Conservation (phyloP, 1,140 invertebrate species). For the Theocolax elegans region DNA sequence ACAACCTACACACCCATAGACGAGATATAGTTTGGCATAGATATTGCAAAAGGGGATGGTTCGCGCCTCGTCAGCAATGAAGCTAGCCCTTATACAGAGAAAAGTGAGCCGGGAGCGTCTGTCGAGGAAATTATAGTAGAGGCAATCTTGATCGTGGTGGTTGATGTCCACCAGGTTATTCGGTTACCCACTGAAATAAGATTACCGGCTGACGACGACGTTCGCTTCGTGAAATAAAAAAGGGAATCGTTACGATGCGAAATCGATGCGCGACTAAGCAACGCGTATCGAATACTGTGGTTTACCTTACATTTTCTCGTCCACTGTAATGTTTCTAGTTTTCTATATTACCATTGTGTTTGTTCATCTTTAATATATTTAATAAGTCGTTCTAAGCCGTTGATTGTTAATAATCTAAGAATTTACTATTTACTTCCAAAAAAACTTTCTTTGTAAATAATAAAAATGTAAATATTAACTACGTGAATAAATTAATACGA, state of each 20-base stretch:
- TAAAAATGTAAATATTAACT: too few relatives aligned
- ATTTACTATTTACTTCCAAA: too few relatives aligned
- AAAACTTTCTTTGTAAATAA: too few relatives aligned
- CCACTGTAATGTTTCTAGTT: too few relatives aligned
- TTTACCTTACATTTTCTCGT: conserved; percentile 10
- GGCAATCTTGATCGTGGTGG: conserved; percentile 26
- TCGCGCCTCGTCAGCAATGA: conserved; percentile 10
- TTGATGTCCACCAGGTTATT: conserved; percentile 14
- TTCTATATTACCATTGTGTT: too few relatives aligned
- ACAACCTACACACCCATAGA: too few relatives aligned
- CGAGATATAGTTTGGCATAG: too few relatives aligned
- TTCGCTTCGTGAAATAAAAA: not conserved
- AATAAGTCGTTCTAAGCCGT: too few relatives aligned
- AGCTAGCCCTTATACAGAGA: not conserved
- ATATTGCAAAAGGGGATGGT: too few relatives aligned
- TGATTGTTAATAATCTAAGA: too few relatives aligned
- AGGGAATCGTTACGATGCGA: not conserved
- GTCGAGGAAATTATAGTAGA: conserved; percentile 27
- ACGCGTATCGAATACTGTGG: not conserved
- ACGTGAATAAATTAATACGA: too few relatives aligned
- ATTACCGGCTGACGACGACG: not conserved
- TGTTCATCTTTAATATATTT: too few relatives aligned
- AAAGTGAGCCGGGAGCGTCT: not conserved
- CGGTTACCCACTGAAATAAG: conserved; percentile 21
- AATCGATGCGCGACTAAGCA: not conserved